These are phyloP conservation scores for Drosophila suzukii DNA, from an alignment of 1,140 invertebrate genomes.

Conservation along the genomic window DNA sequence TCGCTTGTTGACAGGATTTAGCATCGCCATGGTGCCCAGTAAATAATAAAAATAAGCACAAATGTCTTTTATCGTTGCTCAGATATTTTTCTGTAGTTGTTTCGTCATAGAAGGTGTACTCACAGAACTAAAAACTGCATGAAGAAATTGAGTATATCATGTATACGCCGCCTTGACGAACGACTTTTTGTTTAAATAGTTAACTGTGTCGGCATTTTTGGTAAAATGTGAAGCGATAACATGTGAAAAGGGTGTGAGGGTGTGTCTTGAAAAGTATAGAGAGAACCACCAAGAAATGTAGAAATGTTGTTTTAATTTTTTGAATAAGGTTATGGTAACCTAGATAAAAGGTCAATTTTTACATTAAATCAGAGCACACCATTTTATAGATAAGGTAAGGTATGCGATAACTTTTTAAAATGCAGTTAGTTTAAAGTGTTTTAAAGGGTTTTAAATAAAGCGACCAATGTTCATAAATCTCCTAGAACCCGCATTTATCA, in stretches of 20 bases:
- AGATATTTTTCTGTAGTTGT: not conserved
- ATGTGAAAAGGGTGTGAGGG: not conserved
- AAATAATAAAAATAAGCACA: not conserved
- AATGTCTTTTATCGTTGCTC: not conserved
- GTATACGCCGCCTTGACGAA: slow-evolving; percentile 15
- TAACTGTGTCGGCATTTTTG: slow-evolving; percentile 3
- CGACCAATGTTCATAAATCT: not conserved
- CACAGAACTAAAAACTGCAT: not conserved
- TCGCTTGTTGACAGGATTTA: not conserved
- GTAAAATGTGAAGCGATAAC: not conserved
- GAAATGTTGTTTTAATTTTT: too few relatives aligned
- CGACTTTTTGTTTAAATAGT: slow-evolving; percentile 22
- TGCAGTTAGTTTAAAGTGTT: too few relatives aligned
- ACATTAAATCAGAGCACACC: too few relatives aligned
- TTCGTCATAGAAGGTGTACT: not conserved
- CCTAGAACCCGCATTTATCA: slow-evolving; percentile 1
- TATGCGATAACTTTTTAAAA: too few relatives aligned
- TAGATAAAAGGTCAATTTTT: too few relatives aligned
- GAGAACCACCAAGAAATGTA: too few relatives aligned
- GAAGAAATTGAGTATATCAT: not conserved
- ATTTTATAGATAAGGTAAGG: too few relatives aligned
- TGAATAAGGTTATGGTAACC: too few relatives aligned
- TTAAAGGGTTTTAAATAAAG: not conserved
- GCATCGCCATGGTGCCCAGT: not conserved
- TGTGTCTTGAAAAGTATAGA: not conserved